Evolutionary conservation across 2,113 vertebrate species (phyloP).

Genomic region (Serinus canaria): DNA sequence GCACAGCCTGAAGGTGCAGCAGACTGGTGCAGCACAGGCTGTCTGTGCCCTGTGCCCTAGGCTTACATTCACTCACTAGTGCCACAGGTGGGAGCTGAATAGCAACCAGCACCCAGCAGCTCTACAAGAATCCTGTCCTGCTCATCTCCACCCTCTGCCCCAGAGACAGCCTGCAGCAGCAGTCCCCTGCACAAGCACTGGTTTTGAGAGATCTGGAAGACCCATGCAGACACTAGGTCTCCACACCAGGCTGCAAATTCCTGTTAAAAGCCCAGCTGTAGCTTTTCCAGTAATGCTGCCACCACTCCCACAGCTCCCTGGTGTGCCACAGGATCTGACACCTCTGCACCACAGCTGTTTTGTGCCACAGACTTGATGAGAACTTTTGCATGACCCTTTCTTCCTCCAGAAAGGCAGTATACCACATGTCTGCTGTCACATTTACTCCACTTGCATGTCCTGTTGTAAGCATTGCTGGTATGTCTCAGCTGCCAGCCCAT

Average conservation of each 20-base stretch:
- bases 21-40: fast-evolving
- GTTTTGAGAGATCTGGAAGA: neutral
- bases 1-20: neutral
- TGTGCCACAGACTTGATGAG: neutral
- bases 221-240: neutral
- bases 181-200: fast-evolving
- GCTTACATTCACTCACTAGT: fast-evolving
- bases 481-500: neutral
- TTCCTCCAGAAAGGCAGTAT: neutral
- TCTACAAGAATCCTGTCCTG: fast-evolving
- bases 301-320: fast-evolving
- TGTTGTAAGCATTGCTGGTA: neutral
- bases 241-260: neutral
- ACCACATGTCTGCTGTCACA: neutral
- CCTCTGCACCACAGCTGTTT: neutral
- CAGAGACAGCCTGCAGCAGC: neutral
- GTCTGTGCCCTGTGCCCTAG: fast-evolving
- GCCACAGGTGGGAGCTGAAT: neutral
- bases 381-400: neutral
- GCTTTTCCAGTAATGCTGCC: neutral
- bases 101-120: neutral
- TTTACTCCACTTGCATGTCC: neutral
- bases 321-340: neutral
- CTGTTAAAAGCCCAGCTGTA: neutral
- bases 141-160: neutral